phyloP scores from a whole-genome alignment of 2,888 invertebrate species.

The Ochropleura leucogaster region DNA sequence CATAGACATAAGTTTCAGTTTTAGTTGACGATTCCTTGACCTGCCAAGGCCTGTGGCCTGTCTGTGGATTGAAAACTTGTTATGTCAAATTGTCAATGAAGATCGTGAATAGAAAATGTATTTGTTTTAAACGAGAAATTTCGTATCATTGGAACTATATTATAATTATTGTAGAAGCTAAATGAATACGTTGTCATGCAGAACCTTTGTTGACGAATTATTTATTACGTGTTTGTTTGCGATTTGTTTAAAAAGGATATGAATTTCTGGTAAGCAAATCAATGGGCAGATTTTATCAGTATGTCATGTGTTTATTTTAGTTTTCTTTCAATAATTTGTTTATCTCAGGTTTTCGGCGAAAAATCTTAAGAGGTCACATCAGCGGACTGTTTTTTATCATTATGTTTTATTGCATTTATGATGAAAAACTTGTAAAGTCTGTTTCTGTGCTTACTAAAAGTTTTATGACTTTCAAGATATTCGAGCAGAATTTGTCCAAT shows the following conservation, averaged over 20 bases:
- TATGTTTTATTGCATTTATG: slow-evolving; percentile 86
- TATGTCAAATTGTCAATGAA: slow-evolving; percentile 55
- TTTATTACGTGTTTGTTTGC: slow-evolving; percentile 30
- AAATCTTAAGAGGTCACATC: slow-evolving; percentile 66
- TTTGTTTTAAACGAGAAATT: slow-evolving; percentile 51
- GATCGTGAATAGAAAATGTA: slow-evolving; percentile 56
- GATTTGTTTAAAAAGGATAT: slow-evolving; percentile 44
- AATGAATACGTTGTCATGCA: slow-evolving; percentile 33
- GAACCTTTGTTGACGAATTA: slow-evolving; percentile 28
- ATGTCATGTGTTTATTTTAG: slow-evolving; percentile 52
- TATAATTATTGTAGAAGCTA: slow-evolving; percentile 17
- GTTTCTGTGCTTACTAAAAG: slow-evolving; percentile 72
- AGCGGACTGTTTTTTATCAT: slow-evolving; percentile 78
- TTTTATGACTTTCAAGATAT: slow-evolving; percentile 81
- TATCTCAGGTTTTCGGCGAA: slow-evolving; percentile 74
- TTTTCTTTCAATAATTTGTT: slow-evolving; percentile 45
- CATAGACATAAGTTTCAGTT: background rate
- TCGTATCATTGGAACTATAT: slow-evolving; percentile 27
- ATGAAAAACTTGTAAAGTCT: slow-evolving; percentile 76
- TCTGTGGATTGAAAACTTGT: slow-evolving; percentile 33
- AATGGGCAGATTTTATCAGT: slow-evolving; percentile 44
- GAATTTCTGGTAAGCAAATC: slow-evolving; percentile 58
- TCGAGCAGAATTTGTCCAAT: slow-evolving; percentile 91
- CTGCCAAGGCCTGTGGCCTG: background rate
- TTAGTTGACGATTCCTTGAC: background rate